A percentile compares a stretch with the other conserved stretches of the same genome.
These are phyloP conservation scores for Eupithecia subfuscata DNA, from an alignment of 2,888 invertebrate genomes.

Conservation along the genomic window DNA sequence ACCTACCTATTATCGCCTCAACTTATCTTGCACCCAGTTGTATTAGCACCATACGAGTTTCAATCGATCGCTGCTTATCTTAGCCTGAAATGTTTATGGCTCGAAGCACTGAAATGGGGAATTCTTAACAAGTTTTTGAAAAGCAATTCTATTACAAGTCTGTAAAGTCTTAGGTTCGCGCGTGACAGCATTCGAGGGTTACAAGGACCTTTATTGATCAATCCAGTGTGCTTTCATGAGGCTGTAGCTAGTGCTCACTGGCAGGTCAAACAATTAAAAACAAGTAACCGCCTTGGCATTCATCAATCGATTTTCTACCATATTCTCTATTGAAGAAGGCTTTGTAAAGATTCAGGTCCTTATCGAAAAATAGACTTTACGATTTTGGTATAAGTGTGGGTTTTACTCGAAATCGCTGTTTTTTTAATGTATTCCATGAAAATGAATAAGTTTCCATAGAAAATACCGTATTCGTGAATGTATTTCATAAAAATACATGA, in stretches of 20 bases:
- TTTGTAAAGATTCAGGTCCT: slow-evolving; percentile 17
- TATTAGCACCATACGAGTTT: slow-evolving; percentile 22
- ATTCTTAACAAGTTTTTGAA: slow-evolving; percentile 6
- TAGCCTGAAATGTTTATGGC: slow-evolving; percentile 63
- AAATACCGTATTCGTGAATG: slow-evolving; percentile 1
- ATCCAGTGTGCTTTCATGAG: slow-evolving; percentile 43
- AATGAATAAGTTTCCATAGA: slow-evolving; percentile 8
- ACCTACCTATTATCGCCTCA: slow-evolving; percentile 21
- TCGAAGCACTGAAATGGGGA: slow-evolving; percentile 37
- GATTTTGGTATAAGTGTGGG: slow-evolving; percentile 5
- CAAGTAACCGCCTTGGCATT: slow-evolving; percentile 16
- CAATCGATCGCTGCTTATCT: slow-evolving; percentile 73
- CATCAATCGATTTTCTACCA: slow-evolving; percentile 28
- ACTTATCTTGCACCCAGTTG: slow-evolving; percentile 7
- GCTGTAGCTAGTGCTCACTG: slow-evolving; percentile 26
- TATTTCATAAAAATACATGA: neutral
- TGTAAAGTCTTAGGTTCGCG: slow-evolving; percentile 40
- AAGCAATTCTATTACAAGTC: neutral
- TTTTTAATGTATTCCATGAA: slow-evolving; percentile 6
- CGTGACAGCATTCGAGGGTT: slow-evolving; percentile 53
- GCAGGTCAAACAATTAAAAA: slow-evolving; percentile 26
- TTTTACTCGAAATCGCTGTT: neutral
- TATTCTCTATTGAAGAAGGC: slow-evolving; percentile 16
- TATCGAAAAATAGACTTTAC: slow-evolving; percentile 12
- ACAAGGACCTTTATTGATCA: slow-evolving; percentile 66